Conservation (phyloP, 2,113 vertebrate species). For the Geococcyx californianus region DNA sequence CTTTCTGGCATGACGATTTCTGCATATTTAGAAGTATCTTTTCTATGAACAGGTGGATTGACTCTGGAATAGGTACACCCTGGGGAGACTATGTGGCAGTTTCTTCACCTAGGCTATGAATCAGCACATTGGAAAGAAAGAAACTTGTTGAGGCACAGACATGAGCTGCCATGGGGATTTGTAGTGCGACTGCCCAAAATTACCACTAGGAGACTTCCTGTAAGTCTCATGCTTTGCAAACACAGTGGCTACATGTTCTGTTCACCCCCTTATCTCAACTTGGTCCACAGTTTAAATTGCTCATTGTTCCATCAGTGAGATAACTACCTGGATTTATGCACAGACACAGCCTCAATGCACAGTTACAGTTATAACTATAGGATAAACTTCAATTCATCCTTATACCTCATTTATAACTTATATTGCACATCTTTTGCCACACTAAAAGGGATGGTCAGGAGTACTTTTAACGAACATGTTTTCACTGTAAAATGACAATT, state of each 20-base stretch:
- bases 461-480: neutral
- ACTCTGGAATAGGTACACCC: neutral
- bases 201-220: neutral
- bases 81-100: neutral
- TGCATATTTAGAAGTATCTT: neutral
- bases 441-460: neutral
- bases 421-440: neutral
- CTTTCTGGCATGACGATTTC: neutral
- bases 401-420: neutral
- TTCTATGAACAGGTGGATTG: neutral
- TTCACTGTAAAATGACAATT: neutral
- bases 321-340: neutral
- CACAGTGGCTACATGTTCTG: neutral
- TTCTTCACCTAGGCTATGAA: neutral
- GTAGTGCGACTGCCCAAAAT: neutral
- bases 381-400: neutral
- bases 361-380: neutral
- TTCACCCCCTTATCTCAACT: neutral
- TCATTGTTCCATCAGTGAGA: neutral
- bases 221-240: neutral
- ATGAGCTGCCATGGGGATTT: neutral
- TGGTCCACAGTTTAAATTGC: neutral
- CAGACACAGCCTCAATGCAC: rapidly evolving
- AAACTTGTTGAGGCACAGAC: neutral
- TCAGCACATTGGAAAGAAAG: neutral